Percentiles rank a stretch among this genome's conserved stretches.
phyloP scores from a whole-genome alignment of 2,797 vertebrate genomes.

The Scolopax rusticola region DNA sequence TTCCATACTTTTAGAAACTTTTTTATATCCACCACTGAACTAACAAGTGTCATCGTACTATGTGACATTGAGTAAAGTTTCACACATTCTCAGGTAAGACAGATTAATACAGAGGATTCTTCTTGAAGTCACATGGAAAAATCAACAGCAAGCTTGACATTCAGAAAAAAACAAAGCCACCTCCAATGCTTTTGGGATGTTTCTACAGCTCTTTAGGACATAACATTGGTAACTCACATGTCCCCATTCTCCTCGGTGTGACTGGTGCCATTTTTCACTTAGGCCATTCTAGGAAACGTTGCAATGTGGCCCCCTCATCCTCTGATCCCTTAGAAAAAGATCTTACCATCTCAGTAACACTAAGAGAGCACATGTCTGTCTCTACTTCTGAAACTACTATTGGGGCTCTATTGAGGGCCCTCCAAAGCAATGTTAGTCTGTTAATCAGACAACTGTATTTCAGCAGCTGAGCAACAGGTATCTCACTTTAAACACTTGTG shows the following conservation, averaged over 20 bases:
- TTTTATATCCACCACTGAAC: background rate
- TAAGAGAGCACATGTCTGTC: background rate
- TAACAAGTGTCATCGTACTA: background rate
- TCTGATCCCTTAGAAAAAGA: background rate
- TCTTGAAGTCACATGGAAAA: background rate
- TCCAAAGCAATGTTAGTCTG: background rate
- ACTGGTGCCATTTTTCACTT: background rate
- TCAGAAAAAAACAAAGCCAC: background rate
- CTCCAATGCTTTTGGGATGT: background rate
- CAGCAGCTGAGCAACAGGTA: background rate
- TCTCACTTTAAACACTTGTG: background rate
- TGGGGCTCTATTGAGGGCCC: background rate
- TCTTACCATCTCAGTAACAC: background rate
- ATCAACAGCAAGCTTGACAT: background rate
- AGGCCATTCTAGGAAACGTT: background rate
- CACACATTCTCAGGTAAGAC: background rate
- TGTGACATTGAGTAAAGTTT: background rate
- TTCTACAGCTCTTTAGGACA: background rate
- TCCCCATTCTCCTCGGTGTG: background rate
- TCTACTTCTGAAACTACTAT: background rate
- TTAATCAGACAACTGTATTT: background rate
- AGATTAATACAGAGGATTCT: background rate
- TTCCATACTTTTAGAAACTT: background rate
- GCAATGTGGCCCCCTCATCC: background rate
- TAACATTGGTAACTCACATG: rapidly evolving